A percentile compares a stretch with the other conserved stretches of the same genome.
These are phyloP conservation scores for Ylistrum balloti DNA, from an alignment of 1,140 invertebrate genomes.

Conservation along the genomic window DNA sequence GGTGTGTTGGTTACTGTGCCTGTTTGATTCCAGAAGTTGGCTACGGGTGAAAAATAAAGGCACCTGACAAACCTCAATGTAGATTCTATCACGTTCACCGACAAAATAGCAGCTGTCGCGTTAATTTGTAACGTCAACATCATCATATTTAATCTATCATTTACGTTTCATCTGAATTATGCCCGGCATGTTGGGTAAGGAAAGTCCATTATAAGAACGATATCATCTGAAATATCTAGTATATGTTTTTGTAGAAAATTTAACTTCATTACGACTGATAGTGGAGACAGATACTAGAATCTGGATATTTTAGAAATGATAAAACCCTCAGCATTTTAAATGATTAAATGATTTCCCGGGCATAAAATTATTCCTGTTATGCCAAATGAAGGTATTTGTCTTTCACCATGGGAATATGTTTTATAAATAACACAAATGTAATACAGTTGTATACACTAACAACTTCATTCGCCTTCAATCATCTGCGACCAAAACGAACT, in stretches of 20 bases:
- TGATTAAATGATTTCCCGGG: background rate
- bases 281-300: background rate
- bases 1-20: background rate
- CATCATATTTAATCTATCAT: background rate
- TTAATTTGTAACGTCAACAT: conserved; percentile 30
- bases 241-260: background rate
- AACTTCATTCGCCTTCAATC: too few species aligned
- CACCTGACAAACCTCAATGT: conserved; percentile 18
- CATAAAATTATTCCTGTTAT: background rate
- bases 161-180: background rate
- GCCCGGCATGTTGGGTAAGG: background rate
- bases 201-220: conserved; percentile 1
- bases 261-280: background rate
- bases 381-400: background rate
- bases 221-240: background rate
- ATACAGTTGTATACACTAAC: too few species aligned
- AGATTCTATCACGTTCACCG: conserved; percentile 21
- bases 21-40: conserved; percentile 1
- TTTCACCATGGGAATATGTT: background rate
- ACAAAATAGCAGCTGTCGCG: background rate
- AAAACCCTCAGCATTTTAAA: background rate
- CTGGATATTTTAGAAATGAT: conserved; percentile 11
- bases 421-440: background rate
- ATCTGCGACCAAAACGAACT: too few species aligned
- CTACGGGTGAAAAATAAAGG: conserved; percentile 29